Evolutionary conservation across 2,113 vertebrate genomes (phyloP).

Genomic region (Hypanus sabinus): DNA sequence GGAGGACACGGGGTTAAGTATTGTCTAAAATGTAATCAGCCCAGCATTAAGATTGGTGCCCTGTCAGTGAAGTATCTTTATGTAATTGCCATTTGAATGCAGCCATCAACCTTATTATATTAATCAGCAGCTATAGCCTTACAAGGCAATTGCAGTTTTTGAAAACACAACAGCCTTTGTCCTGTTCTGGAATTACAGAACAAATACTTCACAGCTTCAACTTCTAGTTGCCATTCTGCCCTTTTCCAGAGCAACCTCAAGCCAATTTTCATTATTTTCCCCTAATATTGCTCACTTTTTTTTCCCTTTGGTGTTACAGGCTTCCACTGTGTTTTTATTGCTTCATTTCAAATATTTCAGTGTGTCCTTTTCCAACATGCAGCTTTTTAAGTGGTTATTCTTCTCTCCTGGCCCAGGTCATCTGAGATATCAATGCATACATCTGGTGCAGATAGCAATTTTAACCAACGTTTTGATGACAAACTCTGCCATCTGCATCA

Average conservation of each 20-base stretch:
- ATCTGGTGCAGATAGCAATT: neutral
- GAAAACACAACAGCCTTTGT: neutral
- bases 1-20: neutral
- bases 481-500: too few relatives aligned
- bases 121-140: neutral
- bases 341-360: neutral
- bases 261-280: neutral
- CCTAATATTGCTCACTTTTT: neutral
- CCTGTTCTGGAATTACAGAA: neutral
- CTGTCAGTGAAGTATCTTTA: neutral
- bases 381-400: neutral
- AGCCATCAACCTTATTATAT: neutral
- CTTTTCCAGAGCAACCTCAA: neutral
- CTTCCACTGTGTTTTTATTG: neutral
- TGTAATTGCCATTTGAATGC: neutral
- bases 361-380: neutral
- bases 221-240: neutral
- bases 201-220: neutral
- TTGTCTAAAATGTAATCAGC: too few relatives aligned
- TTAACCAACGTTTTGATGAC: too few relatives aligned
- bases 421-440: neutral
- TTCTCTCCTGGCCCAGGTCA: neutral
- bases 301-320: neutral
- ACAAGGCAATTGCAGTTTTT: neutral
- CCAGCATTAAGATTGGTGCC: neutral